Conservation (phyloP, 2,797 vertebrate genomes). For the Sarcoramphus papa region DNA sequence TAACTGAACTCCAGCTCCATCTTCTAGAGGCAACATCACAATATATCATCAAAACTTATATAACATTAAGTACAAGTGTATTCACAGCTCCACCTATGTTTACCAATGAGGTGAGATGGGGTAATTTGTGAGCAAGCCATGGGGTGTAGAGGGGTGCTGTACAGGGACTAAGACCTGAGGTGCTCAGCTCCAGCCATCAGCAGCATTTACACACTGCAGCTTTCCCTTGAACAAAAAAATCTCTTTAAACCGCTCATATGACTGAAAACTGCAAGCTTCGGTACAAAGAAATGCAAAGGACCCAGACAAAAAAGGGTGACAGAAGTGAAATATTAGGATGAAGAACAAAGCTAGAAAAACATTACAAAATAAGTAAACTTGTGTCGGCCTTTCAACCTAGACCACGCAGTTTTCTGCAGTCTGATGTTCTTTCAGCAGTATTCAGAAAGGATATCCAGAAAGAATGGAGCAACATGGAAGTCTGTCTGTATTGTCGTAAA, state of each 20-base stretch:
- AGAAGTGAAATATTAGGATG: neutral
- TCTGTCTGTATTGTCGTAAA: neutral
- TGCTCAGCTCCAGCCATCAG: neutral
- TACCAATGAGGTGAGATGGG: neutral
- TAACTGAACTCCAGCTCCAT: neutral
- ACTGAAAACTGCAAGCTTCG: neutral
- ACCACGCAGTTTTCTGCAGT: neutral
- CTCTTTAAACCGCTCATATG: neutral
- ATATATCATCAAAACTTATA: neutral
- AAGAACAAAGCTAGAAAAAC: neutral
- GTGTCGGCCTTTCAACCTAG: neutral
- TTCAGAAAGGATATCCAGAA: neutral
- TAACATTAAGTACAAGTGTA: neutral
- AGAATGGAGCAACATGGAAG: neutral
- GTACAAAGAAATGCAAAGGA: neutral
- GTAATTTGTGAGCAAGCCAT: neutral
- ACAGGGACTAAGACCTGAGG: neutral
- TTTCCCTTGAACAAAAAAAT: neutral
- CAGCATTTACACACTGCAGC: neutral
- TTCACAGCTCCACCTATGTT: neutral
- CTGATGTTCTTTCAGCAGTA: neutral
- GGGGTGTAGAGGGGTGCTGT: rapidly evolving
- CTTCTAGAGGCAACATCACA: neutral
- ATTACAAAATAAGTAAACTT: neutral
- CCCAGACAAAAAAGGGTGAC: neutral